Conservation (phyloP, 2,797 vertebrate genomes). For the Macrochelys suwanniensis region DNA sequence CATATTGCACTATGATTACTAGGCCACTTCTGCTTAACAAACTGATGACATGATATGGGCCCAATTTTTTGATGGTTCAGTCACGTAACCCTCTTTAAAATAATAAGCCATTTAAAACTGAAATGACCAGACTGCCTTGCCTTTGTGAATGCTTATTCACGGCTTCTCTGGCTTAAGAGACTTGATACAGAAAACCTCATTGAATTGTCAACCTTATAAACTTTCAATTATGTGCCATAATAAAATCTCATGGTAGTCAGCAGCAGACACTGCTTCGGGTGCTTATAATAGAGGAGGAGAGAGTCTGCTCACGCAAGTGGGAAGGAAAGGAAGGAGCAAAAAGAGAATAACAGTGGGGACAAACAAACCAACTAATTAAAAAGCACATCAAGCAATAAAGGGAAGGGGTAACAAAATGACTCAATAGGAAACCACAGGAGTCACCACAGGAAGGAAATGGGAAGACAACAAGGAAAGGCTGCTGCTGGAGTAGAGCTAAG, state of each 20-base stretch:
- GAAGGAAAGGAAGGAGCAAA: neutral
- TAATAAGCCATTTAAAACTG: neutral
- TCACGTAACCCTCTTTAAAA: neutral
- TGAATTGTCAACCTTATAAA: neutral
- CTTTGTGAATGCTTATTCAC: neutral
- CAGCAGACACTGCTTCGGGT: neutral
- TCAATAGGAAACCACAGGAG: neutral
- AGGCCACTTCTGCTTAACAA: neutral
- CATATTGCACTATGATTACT: neutral
- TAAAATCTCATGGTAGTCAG: neutral
- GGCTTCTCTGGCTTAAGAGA: neutral
- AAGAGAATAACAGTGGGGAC: neutral
- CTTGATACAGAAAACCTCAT: neutral
- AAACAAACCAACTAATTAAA: neutral
- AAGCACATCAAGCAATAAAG: neutral
- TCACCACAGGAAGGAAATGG: neutral
- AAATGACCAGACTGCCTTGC: neutral
- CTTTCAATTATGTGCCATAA: neutral
- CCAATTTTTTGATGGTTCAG: neutral
- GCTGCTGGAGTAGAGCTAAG: neutral
- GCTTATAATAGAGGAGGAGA: rapidly evolving
- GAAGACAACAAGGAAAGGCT: neutral
- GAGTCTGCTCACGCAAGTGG: neutral
- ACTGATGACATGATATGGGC: rapidly evolving
- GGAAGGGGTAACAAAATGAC: neutral